phyloP scores from a whole-genome alignment of 2,888 invertebrate genomes.

The Pachliopta kotzebuea region DNA sequence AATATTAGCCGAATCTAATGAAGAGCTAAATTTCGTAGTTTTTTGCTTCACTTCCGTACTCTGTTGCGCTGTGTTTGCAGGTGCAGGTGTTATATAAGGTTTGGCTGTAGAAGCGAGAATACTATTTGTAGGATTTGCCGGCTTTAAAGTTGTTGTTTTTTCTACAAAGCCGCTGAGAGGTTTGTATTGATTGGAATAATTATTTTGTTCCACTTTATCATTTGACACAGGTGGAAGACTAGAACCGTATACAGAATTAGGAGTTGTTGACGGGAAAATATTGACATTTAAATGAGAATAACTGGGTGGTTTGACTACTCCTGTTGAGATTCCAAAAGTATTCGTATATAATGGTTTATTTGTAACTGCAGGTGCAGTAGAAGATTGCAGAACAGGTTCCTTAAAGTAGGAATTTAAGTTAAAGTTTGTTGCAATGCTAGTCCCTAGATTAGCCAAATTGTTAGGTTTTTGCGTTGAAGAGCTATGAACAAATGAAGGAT shows the following conservation, averaged over 20 bases:
- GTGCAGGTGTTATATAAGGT: constrained; percentile 10
- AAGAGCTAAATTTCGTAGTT: background rate
- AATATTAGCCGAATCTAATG: background rate
- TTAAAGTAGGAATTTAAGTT: background rate
- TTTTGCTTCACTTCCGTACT: constrained; percentile 4
- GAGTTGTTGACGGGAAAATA: background rate
- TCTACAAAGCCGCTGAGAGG: background rate
- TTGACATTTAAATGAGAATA: constrained; percentile 1
- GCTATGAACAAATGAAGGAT: too few relatives aligned
- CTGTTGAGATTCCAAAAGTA: constrained; percentile 20
- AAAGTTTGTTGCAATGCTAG: background rate
- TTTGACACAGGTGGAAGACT: constrained; percentile 11
- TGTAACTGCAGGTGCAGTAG: constrained; percentile 4
- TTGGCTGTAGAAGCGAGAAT: constrained; percentile 1
- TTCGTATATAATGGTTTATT: constrained; percentile 13
- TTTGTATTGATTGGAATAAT: constrained; percentile 4
- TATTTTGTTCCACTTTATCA: constrained; percentile 16
- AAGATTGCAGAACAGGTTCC: constrained; percentile 2
- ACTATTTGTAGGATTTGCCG: background rate
- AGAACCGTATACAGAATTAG: constrained; percentile 3
- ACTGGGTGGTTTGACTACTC: constrained; percentile 7
- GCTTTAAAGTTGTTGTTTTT: constrained; percentile 1
- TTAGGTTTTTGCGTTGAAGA: background rate
- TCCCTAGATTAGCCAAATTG: background rate
- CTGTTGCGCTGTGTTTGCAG: constrained; percentile 7